These are phyloP conservation scores for Leptinotarsa undecemlineata DNA, from an alignment of 1,140 invertebrate genomes.

Conservation along the genomic window DNA sequence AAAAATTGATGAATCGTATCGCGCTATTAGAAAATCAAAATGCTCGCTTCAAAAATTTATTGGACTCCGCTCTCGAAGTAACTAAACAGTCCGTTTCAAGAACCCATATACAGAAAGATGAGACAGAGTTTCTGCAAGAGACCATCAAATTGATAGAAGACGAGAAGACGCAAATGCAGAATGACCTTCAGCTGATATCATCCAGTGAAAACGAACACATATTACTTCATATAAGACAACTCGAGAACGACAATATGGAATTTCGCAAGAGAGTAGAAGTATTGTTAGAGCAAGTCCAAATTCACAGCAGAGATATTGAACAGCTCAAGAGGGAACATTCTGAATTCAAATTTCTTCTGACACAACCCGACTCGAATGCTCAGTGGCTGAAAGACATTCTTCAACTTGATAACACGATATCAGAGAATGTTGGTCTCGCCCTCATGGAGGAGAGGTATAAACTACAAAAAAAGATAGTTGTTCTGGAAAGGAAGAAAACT, in stretches of 20 bases:
- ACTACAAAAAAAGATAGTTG: constrained; percentile 33
- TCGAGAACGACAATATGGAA: constrained; percentile 14
- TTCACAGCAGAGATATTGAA: constrained; percentile 29
- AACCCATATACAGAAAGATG: constrained; percentile 17
- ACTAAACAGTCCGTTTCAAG: constrained; percentile 24
- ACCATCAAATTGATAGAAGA: constrained; percentile 31
- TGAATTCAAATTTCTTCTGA: constrained; percentile 38
- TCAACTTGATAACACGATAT: constrained; percentile 28
- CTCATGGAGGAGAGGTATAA: constrained; percentile 31
- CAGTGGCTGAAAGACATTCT: constrained; percentile 36
- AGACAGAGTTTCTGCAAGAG: constrained; percentile 29
- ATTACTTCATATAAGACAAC: background rate
- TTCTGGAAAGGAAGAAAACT: constrained; percentile 36
- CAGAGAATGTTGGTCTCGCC: background rate
- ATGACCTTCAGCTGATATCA: constrained; percentile 26
- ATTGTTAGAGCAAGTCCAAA: constrained; percentile 25
- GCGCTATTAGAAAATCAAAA: constrained; percentile 33
- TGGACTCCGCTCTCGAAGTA: constrained; percentile 32
- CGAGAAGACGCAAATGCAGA: constrained; percentile 31
- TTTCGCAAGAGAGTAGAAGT: constrained; percentile 23
- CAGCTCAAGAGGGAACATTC: constrained; percentile 32
- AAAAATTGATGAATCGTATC: constrained; percentile 29
- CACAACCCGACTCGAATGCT: constrained; percentile 31
- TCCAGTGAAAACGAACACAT: constrained; percentile 13
- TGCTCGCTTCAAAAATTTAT: constrained; percentile 29